Base-by-base conservation (phyloP, 2,888 invertebrate genomes). In the Acanthopleura granulata region DNA sequence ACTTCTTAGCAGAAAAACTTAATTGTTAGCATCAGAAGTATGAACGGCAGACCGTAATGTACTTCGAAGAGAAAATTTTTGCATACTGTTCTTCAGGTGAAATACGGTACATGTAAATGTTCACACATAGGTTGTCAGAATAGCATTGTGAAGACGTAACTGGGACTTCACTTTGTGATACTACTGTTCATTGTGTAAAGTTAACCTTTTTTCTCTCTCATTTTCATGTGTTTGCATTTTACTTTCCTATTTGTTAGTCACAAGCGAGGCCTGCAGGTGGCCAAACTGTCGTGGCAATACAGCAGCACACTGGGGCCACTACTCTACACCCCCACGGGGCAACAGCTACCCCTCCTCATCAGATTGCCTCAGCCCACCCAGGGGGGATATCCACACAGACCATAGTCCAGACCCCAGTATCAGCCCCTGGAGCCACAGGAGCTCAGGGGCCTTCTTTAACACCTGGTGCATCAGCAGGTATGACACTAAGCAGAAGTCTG, bases 281-380 rank as follows among this genome's bases (percentile, higher is more conserved):
- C 18, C 85, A 84, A 74, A 74, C 70, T 22, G 83, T 86, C 72
- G 79, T 87, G 73, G 81, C 84, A 57, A 85, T 85, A 30, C 86
- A 86, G 74, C 83, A 78, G 27, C 80, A 80, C 12, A 81, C 71
- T n/a, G 74, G 71, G 70, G 79, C 77, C 57, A 77, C 78, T 25
- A 81, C 83, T 6, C 76, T 83, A 9, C 76, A 83, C 30, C 83
- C 66, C 22, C 57, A 57, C 12, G n/a, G n/a, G 57, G 22, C 57
- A 4, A 57, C 30, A 72, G 76, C 75, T 49, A 74, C 76, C 40
- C 81, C 79, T 22, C 51, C 27, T 40, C 29, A 49, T 51, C 25
- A n/a, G 16, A 72, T 49, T n/a, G n/a, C 57, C 15, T 50, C 81
- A 11, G 75, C 79, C 9, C 29, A 22, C 57, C 16, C 73, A 57